phyloP scores from a whole-genome alignment of 35 echinoderm and acorn worm genomes.

The Lytechinus variegatus region DNA sequence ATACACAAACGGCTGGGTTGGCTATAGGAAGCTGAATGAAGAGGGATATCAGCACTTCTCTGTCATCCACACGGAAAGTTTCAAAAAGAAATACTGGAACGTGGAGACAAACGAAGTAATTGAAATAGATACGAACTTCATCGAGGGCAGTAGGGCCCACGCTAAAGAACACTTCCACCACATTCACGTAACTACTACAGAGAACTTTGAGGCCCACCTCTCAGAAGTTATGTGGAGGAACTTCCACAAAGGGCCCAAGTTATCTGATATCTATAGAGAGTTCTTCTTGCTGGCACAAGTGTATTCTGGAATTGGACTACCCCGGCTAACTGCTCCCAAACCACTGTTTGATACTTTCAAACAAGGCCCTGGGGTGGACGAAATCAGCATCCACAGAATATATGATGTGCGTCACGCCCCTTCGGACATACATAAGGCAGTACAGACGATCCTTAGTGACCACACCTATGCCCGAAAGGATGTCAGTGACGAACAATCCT shows the following conservation, averaged over 20 bases:
- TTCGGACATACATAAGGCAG: no score
- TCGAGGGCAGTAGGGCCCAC: background rate
- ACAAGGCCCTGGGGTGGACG: no score
- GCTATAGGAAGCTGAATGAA: background rate
- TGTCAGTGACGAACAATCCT: no score
- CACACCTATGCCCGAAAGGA: no score
- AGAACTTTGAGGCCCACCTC: conserved; percentile 35
- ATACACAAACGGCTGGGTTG: background rate
- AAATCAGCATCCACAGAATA: no score
- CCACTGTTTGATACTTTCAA: no score
- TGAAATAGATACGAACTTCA: background rate
- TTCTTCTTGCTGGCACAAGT: no score
- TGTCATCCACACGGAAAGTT: background rate
- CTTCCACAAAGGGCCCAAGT: background rate
- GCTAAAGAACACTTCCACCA: background rate
- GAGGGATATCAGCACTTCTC: background rate
- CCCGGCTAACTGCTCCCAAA: no score
- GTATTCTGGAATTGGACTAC: no score
- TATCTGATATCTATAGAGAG: no score
- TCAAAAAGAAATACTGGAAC: background rate
- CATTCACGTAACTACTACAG: background rate
- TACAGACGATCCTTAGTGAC: no score
- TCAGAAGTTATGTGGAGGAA: background rate
- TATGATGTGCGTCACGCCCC: no score
- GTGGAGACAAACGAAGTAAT: background rate